A percentile compares a stretch with the other conserved stretches of the same genome.
Conservation (phyloP, 1,140 invertebrate genomes). For the Ericerus pela region DNA sequence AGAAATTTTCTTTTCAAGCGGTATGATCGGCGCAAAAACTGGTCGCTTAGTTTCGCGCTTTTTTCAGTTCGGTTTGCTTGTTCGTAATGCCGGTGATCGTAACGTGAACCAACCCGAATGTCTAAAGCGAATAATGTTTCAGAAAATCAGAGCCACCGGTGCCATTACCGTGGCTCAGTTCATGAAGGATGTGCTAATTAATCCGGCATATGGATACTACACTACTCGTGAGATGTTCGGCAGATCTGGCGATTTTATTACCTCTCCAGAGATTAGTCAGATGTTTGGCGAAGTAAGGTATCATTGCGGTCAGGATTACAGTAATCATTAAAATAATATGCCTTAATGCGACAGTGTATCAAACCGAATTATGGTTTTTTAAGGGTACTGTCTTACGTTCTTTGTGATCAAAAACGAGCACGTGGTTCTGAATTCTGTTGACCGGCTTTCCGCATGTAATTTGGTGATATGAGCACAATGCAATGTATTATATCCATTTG, state of each 20-base stretch:
- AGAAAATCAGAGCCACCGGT: not conserved
- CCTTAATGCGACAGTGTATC: not conserved
- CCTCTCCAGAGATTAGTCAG: conserved; percentile 90
- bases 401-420: not conserved
- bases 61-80: too few species aligned
- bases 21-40: too few species aligned
- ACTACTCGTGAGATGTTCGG: conserved; percentile 76
- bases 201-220: conserved; percentile 44
- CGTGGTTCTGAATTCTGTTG: not conserved
- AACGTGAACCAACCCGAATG: too few species aligned
- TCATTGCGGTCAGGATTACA: not conserved
- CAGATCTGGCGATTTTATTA: conserved; percentile 77
- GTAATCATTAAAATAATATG: not conserved
- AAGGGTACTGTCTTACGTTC: not conserved
- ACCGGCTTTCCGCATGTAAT: not conserved
- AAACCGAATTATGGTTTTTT: not conserved
- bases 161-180: not conserved
- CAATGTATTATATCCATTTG: not conserved
- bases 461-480: not conserved
- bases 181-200: not conserved
- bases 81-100: too few species aligned
- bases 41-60: too few species aligned
- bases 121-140: too few species aligned
- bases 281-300: conserved; percentile 80
- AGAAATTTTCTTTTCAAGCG: too few species aligned